A percentile compares a stretch with the other conserved stretches of the same genome.
Evolutionary conservation across 1,140 invertebrate species (phyloP).

Genomic region (Drosophila varians): DNA sequence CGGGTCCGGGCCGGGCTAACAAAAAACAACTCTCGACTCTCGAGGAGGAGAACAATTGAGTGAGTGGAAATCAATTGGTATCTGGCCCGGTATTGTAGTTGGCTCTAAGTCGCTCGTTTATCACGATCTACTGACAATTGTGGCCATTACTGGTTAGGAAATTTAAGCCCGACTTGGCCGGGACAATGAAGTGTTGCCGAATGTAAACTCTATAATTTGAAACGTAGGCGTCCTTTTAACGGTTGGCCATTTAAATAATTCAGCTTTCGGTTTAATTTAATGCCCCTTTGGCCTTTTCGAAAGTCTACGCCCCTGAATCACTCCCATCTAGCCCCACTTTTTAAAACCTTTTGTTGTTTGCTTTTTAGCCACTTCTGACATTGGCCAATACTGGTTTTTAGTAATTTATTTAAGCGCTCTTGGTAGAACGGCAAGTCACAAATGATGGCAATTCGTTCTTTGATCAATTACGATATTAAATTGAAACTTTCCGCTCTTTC

Average conservation of each 20-base stretch:
- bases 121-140: conserved; percentile 70
- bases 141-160: conserved; percentile 56
- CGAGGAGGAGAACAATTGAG: conserved; percentile 58
- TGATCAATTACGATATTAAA: conserved; percentile 50
- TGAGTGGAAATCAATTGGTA: conserved; percentile 59
- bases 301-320: conserved; percentile 47
- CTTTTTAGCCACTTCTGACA: conserved; percentile 41
- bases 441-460: conserved; percentile 55
- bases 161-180: conserved; percentile 25
- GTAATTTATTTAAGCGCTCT: conserved; percentile 48
- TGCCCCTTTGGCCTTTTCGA: conserved; percentile 66
- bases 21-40: background rate
- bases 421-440: conserved; percentile 49
- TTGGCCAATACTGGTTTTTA: conserved; percentile 64
- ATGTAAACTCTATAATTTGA: conserved; percentile 47
- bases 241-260: conserved; percentile 50
- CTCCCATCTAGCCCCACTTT: background rate
- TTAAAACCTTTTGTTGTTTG: conserved; percentile 46
- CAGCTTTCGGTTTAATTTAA: conserved; percentile 27
- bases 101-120: conserved; percentile 52
- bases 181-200: conserved; percentile 30
- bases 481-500: conserved; percentile 29
- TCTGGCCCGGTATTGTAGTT: conserved; percentile 24
- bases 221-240: conserved; percentile 55
- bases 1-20: background rate